Evolutionary conservation across 2,888 invertebrate species (phyloP).

Genomic region (Hipparchia sbordonii): DNA sequence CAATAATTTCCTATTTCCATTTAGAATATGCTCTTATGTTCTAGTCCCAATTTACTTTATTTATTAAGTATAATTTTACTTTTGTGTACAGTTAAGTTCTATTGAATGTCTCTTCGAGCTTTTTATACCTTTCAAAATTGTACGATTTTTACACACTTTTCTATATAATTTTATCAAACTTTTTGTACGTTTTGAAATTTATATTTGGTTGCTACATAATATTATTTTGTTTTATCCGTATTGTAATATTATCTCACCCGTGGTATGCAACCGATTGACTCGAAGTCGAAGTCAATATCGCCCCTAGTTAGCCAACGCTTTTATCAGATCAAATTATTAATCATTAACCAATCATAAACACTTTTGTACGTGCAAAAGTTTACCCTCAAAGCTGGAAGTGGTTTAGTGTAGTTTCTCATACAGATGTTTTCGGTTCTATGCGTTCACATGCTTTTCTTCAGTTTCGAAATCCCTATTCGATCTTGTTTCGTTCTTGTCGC

Average conservation of each 20-base stretch:
- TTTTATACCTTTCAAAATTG: neutral
- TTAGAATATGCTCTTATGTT: neutral
- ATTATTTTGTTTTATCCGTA: constrained; percentile 2
- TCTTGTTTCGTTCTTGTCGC: neutral
- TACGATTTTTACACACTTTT: neutral
- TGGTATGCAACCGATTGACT: constrained; percentile 48
- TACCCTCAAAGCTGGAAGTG: neutral
- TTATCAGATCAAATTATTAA: neutral
- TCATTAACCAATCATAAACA: neutral
- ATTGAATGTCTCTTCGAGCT: neutral
- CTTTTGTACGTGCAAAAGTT: neutral
- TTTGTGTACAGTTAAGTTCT: neutral
- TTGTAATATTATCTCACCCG: constrained; percentile 13
- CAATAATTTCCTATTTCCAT: neutral
- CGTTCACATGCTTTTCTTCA: neutral
- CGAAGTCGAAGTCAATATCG: too few species aligned
- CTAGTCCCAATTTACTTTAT: neutral
- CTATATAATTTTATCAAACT: neutral
- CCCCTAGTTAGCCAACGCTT: constrained; percentile 25
- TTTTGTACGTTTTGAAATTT: neutral
- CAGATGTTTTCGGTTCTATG: neutral
- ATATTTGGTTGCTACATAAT: too few species aligned
- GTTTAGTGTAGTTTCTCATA: neutral
- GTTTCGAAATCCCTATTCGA: neutral
- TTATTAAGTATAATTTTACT: neutral